Base-by-base conservation (phyloP, 2,113 vertebrate species). In the Nannospalax galili region DNA sequence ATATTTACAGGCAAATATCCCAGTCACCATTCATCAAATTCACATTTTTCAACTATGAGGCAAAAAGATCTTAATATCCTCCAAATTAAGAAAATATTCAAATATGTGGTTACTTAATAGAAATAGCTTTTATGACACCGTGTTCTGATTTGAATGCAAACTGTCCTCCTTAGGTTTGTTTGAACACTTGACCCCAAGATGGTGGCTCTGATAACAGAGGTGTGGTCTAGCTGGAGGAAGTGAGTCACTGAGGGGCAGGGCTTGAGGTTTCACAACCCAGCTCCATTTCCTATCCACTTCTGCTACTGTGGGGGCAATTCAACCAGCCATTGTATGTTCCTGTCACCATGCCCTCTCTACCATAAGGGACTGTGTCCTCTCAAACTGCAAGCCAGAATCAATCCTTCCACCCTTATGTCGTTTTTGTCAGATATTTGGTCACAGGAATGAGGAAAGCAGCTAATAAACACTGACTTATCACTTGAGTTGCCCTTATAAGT, bases 11-110 rank as follows among this genome's bases (percentile, higher is more conserved):
- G n/a, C n/a, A n/a, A n/a, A n/a, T n/a, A n/a, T n/a, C n/a, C n/a
- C n/a, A n/a, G n/a, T n/a, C n/a, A n/a, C n/a, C n/a, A n/a, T n/a
- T n/a, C n/a, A n/a, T n/a, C n/a, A 52, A 52, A 52, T 52, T 52
- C 48, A 52, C 48, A 7, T 52, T 52, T 52, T 52, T 52, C 6
- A 52, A 92, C 45, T 56, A 32, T 15, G 78, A n/a, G 92, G 45
- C 69, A 35, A 95, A 95, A 95, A 88, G 40, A 92, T 70, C 58
- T 95, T 78, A 64, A 62, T 11, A 91, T n/a, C 42, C 28, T 84
- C 15, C 20, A 88, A 58, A 87, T 73, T 72, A 74, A 56, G 91
- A 96, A 94, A 92, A 87, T 42, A 81, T 78, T 24, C 60, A 93
- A 82, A 60, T 73, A 2, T 64, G n/a, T 72, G 87, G 80, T 77